Evolutionary conservation across 2,888 invertebrate species (phyloP).

Genomic region (Aphidius colemani): DNA sequence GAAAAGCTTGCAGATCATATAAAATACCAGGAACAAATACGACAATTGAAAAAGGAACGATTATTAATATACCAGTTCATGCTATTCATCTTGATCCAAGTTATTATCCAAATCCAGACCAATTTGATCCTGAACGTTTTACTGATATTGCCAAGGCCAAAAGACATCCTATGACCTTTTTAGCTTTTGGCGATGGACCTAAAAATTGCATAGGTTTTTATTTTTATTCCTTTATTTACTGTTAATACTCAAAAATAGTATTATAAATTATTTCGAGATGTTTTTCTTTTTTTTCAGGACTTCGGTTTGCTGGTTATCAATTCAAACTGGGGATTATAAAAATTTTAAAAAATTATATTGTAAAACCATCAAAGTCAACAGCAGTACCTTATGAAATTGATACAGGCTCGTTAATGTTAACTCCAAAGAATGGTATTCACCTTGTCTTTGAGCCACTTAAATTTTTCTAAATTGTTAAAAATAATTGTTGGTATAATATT

Average conservation of each 20-base stretch:
- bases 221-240: too few species aligned
- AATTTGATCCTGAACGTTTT: constrained; percentile 47
- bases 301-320: constrained; percentile 44
- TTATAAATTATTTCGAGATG: neutral
- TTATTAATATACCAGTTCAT: constrained; percentile 25
- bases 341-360: constrained; percentile 49
- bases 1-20: constrained; percentile 43
- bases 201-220: constrained; percentile 50
- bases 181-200: constrained; percentile 51
- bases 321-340: constrained; percentile 53
- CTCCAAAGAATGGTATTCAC: constrained; percentile 44
- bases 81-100: constrained; percentile 30
- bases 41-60: constrained; percentile 25
- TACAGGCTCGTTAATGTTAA: constrained; percentile 36
- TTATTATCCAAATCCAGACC: constrained; percentile 39
- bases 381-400: constrained; percentile 41
- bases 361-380: constrained; percentile 49
- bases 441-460: constrained; percentile 38
- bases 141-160: constrained; percentile 32
- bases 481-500: too few species aligned
- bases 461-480: too few species aligned
- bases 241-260: neutral
- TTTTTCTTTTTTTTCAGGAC: constrained; percentile 4
- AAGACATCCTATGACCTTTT: constrained; percentile 42
- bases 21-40: constrained; percentile 28